These are phyloP conservation scores for Pangasianodon gigas DNA, from an alignment of 2,113 vertebrate species.

Conservation along the genomic window DNA sequence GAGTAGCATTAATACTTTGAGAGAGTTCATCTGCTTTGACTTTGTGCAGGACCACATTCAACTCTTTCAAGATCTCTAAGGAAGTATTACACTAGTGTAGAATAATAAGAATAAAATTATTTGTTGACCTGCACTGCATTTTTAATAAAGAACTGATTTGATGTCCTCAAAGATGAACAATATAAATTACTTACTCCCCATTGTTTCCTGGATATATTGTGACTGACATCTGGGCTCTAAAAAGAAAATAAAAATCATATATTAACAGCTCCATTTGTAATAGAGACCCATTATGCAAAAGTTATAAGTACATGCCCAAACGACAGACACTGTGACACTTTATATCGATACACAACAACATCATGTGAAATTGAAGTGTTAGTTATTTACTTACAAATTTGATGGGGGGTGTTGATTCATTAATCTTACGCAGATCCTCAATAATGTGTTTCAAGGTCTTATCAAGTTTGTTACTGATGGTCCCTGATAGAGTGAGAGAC, in stretches of 20 bases:
- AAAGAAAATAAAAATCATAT: neutral
- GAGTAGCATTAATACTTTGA: accelerated
- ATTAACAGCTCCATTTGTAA: neutral
- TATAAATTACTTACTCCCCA: neutral
- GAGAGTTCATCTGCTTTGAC: neutral
- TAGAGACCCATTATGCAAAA: neutral
- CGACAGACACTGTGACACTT: neutral
- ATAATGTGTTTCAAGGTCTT: accelerated
- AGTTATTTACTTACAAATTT: slow-evolving; percentile 24
- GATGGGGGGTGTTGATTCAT: accelerated
- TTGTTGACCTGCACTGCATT: neutral
- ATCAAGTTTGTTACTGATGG: accelerated
- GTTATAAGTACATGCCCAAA: neutral
- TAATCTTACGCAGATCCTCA: accelerated
- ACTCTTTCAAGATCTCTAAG: neutral
- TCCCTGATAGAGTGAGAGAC: neutral
- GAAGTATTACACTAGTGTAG: neutral
- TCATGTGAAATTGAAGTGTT: neutral
- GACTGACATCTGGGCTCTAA: neutral
- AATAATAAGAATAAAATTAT: neutral
- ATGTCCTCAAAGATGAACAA: neutral
- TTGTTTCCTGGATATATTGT: accelerated
- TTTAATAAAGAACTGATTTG: neutral
- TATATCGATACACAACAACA: neutral
- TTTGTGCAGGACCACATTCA: neutral